Evolutionary conservation across 2,888 invertebrate genomes (phyloP).

Genomic region (Chrysina gloriosa): DNA sequence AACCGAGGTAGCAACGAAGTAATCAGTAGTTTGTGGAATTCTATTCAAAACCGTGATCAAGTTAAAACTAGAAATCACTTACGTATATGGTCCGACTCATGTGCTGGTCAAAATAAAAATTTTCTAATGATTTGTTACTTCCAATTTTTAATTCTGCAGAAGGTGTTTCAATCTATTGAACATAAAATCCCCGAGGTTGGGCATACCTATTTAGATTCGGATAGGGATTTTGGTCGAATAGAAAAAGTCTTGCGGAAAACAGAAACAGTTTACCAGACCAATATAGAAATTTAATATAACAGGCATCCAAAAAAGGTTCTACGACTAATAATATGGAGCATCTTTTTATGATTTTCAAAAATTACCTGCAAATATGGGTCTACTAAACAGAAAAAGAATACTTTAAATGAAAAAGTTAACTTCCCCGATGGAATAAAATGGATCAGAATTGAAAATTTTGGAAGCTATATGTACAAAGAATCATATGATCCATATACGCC

Average conservation of each 20-base stretch:
- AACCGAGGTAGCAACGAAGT: conserved; percentile 52
- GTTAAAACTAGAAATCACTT: not conserved
- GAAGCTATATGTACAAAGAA: no score
- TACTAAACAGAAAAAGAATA: no score
- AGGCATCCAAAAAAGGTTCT: no score
- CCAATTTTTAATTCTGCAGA: not conserved
- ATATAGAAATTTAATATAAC: no score
- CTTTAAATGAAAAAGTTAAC: no score
- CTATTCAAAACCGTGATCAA: not conserved
- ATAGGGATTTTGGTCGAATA: conserved; percentile 55
- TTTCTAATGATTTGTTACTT: not conserved
- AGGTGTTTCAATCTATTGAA: no score
- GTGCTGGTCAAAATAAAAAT: conserved; percentile 55
- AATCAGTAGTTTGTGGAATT: conserved; percentile 41
- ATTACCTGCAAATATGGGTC: no score
- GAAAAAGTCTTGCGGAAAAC: conserved; percentile 54
- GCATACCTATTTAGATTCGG: conserved; percentile 27
- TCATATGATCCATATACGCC: no score
- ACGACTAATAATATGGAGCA: no score
- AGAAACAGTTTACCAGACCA: conserved; percentile 50
- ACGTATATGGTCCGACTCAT: conserved; percentile 51
- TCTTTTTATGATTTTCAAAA: no score
- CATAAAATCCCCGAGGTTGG: not conserved
- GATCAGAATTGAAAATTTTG: no score
- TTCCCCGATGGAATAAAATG: no score